These are phyloP conservation scores for Nesoenas mayeri DNA, from an alignment of 2,113 vertebrate genomes.

Conservation along the genomic window DNA sequence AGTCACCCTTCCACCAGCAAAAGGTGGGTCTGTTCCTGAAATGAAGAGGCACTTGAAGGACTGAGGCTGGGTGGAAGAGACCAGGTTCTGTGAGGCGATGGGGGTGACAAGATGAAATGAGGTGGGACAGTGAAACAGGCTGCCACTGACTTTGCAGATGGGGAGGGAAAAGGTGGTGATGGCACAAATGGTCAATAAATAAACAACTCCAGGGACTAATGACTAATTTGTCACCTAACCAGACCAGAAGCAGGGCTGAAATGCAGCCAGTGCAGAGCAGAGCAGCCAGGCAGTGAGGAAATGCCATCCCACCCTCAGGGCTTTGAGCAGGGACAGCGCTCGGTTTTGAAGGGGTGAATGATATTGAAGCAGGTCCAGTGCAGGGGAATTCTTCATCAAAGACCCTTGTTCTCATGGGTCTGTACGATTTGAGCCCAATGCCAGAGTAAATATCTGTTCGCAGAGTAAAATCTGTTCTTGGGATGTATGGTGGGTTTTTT, in stretches of 20 bases:
- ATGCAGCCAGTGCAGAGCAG: rapidly evolving
- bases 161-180: neutral
- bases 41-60: constrained; percentile 22
- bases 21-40: constrained; percentile 30
- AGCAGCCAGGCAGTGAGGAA: neutral
- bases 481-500: neutral
- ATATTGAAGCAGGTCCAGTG: neutral
- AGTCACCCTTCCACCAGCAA: constrained; percentile 49
- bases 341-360: neutral
- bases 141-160: neutral
- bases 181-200: neutral
- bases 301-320: neutral
- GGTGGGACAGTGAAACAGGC: neutral
- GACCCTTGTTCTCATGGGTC: neutral
- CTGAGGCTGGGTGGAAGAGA: neutral
- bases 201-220: neutral
- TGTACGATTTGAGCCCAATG: neutral
- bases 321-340: neutral
- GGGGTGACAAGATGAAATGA: neutral
- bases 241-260: neutral
- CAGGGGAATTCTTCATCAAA: neutral
- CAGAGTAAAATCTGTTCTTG: neutral
- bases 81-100: rapidly evolving
- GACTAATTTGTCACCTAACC: neutral
- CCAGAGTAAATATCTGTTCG: neutral